Evolutionary conservation across 2,888 invertebrate species (phyloP), one percentile per base, ranked within the genome.

Genomic region (Ischnus inquisitorius): DNA sequence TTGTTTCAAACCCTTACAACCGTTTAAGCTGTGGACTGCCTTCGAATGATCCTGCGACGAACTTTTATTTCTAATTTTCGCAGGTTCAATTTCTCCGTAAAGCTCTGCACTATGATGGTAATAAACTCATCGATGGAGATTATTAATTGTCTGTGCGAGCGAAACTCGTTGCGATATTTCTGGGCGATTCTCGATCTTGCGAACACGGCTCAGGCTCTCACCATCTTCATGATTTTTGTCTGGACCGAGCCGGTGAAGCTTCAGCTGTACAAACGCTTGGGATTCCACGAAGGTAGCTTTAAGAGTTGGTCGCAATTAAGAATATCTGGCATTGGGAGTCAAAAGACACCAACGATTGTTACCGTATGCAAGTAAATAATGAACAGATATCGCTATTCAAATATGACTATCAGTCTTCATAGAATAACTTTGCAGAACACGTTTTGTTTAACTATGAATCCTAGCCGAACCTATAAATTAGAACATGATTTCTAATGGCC

Each of bases 21-120:
- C n/a, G n/a, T n/a, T n/a, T n/a, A n/a, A n/a, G n/a, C n/a, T n/a
- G 12, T n/a, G 12, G 57, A 57, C 25, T 14, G 57, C 1, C 25
- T 57, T 57, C 4, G 14, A 14, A 28, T 28, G 2, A 22, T 4
- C 25, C 25, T 28, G 28, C 1, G 14, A 28, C 25, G 12, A 14
- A 14, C n/a, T 14, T 57, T 57, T 1, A 57, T 28, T 14, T 57
- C n/a, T 57, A 1, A 6, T 57, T 57, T 28, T 1, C 28, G 5
- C 14, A 57, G 57, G n/a, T 57, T 57, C 57, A 22, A 28, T 57
- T 22, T 28, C 25, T 57, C 57, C 5, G 57, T 57, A 14, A 57
- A 57, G 25, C 57, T 57, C 57, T 57, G 57, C 25, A 28, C 57
- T 1, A 57, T 57, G 57, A 22, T 57, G 57, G 5, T 57, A 25